Conservation (phyloP, 2,888 invertebrate genomes). For the Heliconius aoede region DNA sequence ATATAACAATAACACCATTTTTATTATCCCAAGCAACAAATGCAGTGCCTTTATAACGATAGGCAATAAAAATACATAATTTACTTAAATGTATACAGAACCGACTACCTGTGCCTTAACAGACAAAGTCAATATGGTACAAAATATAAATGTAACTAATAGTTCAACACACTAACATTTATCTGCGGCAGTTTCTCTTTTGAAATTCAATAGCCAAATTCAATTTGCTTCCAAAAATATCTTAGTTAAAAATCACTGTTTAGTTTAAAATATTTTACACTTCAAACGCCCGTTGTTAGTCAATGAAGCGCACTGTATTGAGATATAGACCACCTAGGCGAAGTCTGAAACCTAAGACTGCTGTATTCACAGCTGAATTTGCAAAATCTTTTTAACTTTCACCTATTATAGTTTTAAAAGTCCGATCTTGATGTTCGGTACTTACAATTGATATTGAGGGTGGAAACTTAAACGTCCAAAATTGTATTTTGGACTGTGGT, state of each 20-base stretch:
- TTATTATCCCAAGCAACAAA: neutral
- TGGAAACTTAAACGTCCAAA: neutral
- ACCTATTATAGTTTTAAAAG: neutral
- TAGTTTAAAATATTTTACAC: slow-evolving; percentile 15
- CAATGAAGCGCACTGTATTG: slow-evolving; percentile 16
- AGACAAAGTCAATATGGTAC: neutral
- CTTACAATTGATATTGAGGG: neutral
- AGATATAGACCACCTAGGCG: slow-evolving; percentile 23
- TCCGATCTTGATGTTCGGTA: neutral
- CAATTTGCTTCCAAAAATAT: slow-evolving; percentile 16
- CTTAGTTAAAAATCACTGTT: slow-evolving; percentile 11
- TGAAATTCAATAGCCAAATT: slow-evolving; percentile 26
- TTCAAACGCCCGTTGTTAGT: neutral
- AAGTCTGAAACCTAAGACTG: slow-evolving; percentile 1
- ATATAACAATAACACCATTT: neutral
- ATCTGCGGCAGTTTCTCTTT: slow-evolving; percentile 8
- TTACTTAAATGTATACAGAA: neutral
- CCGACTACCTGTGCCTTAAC: neutral
- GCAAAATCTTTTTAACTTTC: neutral
- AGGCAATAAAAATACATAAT: neutral
- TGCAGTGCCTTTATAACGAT: neutral
- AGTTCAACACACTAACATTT: neutral
- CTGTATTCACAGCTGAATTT: neutral
- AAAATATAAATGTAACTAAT: neutral
- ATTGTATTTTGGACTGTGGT: too few relatives aligned